These are phyloP conservation scores for Eilema caniola DNA, from an alignment of 2,888 invertebrate genomes.

Conservation along the genomic window DNA sequence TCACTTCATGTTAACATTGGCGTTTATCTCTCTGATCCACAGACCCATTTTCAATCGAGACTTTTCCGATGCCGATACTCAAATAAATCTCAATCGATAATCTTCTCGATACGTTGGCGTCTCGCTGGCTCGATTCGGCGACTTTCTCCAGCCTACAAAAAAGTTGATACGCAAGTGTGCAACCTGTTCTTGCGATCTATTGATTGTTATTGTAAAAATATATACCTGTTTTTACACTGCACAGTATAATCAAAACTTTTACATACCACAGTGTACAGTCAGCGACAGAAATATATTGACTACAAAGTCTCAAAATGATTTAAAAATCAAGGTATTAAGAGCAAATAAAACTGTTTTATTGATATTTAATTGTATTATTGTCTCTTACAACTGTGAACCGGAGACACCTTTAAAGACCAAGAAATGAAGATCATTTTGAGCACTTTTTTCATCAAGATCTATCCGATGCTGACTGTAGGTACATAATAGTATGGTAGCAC, in stretches of 20 bases:
- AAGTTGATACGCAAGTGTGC: constrained; percentile 61
- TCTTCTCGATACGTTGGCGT: constrained; percentile 49
- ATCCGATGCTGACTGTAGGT: too few relatives aligned
- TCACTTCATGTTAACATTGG: constrained; percentile 28
- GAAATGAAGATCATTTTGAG: too few relatives aligned
- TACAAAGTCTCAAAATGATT: too few relatives aligned
- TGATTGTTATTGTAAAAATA: constrained; percentile 57
- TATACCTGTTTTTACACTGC: constrained; percentile 42
- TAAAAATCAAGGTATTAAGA: too few relatives aligned
- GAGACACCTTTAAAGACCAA: too few relatives aligned
- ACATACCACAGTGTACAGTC: background rate
- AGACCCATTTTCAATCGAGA: constrained; percentile 46
- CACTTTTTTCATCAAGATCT: too few relatives aligned
- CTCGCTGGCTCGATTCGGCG: constrained; percentile 52
- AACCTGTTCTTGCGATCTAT: constrained; percentile 63
- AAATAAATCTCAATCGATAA: constrained; percentile 55
- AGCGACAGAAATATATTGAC: too few relatives aligned
- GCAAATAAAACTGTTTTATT: too few relatives aligned
- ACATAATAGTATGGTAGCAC: background rate
- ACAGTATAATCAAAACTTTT: background rate
- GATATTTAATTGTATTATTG: too few relatives aligned
- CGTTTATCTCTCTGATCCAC: constrained; percentile 30
- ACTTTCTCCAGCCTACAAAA: constrained; percentile 72
- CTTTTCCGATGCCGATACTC: constrained; percentile 54
- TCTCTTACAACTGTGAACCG: too few relatives aligned